Evolutionary conservation across 2,113 vertebrate genomes (phyloP).

Genomic region (Galemys pyrenaicus): DNA sequence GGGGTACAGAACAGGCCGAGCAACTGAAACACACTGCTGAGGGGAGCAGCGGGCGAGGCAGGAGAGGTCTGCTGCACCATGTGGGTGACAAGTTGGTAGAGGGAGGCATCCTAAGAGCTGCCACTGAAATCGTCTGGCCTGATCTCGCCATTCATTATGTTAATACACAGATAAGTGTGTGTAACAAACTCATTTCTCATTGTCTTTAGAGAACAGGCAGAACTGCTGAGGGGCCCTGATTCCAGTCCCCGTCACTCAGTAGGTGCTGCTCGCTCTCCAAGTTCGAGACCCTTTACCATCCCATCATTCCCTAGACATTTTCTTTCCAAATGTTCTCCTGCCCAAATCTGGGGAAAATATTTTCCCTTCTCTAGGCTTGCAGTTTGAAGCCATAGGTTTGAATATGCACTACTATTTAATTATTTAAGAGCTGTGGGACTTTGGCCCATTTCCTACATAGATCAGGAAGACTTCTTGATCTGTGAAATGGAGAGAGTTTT

Average conservation of each 20-base stretch:
- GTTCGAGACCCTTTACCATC: background rate
- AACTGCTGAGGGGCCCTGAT: background rate
- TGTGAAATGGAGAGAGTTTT: background rate
- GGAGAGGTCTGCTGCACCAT: too few relatives aligned
- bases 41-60: too few relatives aligned
- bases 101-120: background rate
- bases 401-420: background rate
- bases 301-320: background rate
- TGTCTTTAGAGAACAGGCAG: background rate
- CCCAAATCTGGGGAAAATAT: background rate
- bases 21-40: too few relatives aligned
- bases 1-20: too few relatives aligned
- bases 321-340: background rate
- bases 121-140: background rate
- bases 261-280: background rate
- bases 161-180: background rate
- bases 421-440: background rate
- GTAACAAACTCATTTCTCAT: background rate
- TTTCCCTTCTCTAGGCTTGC: background rate
- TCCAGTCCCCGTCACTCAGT: background rate
- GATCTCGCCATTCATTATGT: background rate
- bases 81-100: too few relatives aligned
- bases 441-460: background rate
- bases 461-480: background rate
- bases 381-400: background rate